Evolutionary conservation across 2,797 vertebrate species (phyloP), one percentile per base, ranked within the genome.

Genomic region (Menidia menidia): DNA sequence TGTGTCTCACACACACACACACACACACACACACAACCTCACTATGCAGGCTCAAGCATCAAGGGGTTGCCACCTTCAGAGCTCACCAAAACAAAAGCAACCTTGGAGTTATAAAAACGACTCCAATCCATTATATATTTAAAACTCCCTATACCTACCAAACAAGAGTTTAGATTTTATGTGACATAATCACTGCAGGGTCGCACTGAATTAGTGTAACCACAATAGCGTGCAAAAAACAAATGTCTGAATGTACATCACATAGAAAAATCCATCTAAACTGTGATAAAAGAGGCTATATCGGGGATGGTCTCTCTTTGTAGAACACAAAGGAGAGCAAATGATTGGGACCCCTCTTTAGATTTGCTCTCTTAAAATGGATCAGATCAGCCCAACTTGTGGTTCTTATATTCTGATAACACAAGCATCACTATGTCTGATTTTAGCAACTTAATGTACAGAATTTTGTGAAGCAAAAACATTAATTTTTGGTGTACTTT

Each of bases 41-140:
- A 39, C 35, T 2, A 10, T 48, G 61, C 25, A 56, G n/a, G 67
- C 73, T 75, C 41, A 53, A 32, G 53, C 56, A 31, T 14, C 3
- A 9, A 11, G 15, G 51, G 71, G 69, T 82, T 71, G 69, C 79
- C 53, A 69, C 79, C 53, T 2, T 60, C 73, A 11, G 53, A 71
- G 60, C 82, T 64, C 3, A n/a, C 31, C 19, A 48, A 19, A 6
- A 53, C 76, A 62, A 62, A 68, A 80, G 68, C 67, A 79, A 35
- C 60, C 1, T 18, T 13, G 6, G 15, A 30, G 13, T n/a, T 75
- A 43, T 43, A 60, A 73, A 50, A 19, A 39, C 7, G 2, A 2
- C 6, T 6, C 42, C 35, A 7, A 54, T 61, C 60, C 54, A 54
- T 2, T 31, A 41, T 65, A 25, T 25, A 25, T 25, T 25, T 25